Conservation (phyloP, 2,797 vertebrate species). For the Scolopax rusticola region DNA sequence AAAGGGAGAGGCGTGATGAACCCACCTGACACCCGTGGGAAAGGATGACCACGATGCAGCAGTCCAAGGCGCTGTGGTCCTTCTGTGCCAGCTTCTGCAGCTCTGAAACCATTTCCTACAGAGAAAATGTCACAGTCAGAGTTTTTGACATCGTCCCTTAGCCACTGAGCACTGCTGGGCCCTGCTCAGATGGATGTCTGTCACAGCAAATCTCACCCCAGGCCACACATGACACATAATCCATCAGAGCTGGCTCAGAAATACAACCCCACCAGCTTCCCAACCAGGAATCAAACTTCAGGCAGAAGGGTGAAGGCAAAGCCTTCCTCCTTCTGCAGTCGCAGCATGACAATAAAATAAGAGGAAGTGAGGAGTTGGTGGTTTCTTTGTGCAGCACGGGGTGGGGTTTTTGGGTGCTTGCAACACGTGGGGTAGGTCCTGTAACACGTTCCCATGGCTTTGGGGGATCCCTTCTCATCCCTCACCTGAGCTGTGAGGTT, state of each 20-base stretch:
- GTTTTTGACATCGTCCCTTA: rapidly evolving
- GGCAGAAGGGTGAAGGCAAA: neutral
- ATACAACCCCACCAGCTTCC: neutral
- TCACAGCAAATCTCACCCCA: rapidly evolving
- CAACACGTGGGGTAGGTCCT: rapidly evolving
- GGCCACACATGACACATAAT: neutral
- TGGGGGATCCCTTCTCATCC: rapidly evolving
- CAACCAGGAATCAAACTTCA: neutral
- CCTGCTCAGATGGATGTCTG: too few relatives aligned
- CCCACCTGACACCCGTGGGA: constrained; percentile 95
- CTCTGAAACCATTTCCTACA: constrained; percentile 83
- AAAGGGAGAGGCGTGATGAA: rapidly evolving
- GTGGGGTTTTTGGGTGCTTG: rapidly evolving
- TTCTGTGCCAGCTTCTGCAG: constrained; percentile 78
- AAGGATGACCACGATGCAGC: constrained; percentile 92
- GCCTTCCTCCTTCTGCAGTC: neutral
- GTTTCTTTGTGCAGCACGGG: neutral
- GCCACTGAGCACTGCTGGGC: neutral
- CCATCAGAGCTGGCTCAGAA: neutral
- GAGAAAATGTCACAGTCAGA: neutral
- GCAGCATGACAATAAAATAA: rapidly evolving
- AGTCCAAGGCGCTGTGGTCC: constrained; percentile 88
- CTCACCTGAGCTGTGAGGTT: constrained; percentile 85
- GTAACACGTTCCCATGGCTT: rapidly evolving
- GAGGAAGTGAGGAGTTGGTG: rapidly evolving